Evolutionary conservation across 2,113 vertebrate genomes (phyloP), one percentile per base, ranked within the genome.

Genomic region (Pangasianodon gigas): DNA sequence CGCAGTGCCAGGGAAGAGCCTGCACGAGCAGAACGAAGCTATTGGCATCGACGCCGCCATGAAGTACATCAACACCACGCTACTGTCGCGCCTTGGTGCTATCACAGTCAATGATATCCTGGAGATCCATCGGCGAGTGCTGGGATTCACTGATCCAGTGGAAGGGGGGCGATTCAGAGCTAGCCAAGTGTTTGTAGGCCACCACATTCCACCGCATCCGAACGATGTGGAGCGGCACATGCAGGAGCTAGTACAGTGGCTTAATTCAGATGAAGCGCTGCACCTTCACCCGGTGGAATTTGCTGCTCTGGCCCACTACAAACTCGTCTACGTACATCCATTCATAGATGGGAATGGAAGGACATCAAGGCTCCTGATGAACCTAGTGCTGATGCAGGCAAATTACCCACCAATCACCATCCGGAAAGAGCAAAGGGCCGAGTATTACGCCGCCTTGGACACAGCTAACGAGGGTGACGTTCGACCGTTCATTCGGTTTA

Each of bases 21-120:
- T 99, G 46, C 96, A 96, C 92, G 99, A 99, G 94, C 98, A 99
- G 94, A 99, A 98, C 0, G 98, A 99, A 94, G 98, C 98, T 56
- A 97, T 99, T 0, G 99, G 98, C 0, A 97, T 99, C 93, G 98
- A 99, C 1, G 97, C 96, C 0, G 98, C 98, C 51, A 96, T 99
- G 96, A 99, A 97, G 84, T 99, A 98, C 44, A 94, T 99, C 90
- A 99, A 99, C 91, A 96, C 97, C 81, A 99, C 98, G 0, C 94
- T 99, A 91, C 91, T 98, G 0, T 97, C 97, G 0, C 95, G 97
- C 19, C 94, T 97, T 0, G 97, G 97, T 16, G 95, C 96, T 0
- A 96, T 99, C 26, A 94, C 95, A 4, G 95, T 96, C 82, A 29
- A 69, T 0, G 96, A 99, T 89, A 94, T 99, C 92, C 85, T 99